Conservation (phyloP, 2,888 invertebrate genomes). For the Sinopyrophorus schimmeli region DNA sequence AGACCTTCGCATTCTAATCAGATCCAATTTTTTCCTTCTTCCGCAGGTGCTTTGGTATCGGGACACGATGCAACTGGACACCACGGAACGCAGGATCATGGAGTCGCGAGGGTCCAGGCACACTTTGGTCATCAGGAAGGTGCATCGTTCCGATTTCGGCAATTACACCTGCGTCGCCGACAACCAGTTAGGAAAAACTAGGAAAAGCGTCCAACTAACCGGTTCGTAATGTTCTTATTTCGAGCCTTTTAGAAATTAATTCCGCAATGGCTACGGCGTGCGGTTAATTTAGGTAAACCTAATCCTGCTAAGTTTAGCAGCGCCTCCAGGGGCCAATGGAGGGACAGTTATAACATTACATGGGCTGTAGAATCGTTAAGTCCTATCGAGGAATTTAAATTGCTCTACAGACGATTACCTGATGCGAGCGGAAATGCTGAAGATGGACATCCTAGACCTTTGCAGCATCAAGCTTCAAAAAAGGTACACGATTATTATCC, state of each 20-base stretch:
- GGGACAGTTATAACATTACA: constrained; percentile 67
- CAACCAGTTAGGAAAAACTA: constrained; percentile 67
- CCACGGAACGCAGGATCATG: constrained; percentile 68
- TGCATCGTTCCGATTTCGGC: constrained; percentile 69
- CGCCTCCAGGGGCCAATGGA: constrained; percentile 63
- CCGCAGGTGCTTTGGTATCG: constrained; percentile 68
- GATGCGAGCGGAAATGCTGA: constrained; percentile 50
- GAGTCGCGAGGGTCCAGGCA: constrained; percentile 68
- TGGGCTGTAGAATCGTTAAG: constrained; percentile 70
- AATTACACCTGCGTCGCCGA: constrained; percentile 73
- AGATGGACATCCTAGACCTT: constrained; percentile 54
- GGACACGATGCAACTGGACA: constrained; percentile 69
- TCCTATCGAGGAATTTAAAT: constrained; percentile 68
- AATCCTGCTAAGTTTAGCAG: constrained; percentile 68
- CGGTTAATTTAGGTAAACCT: constrained; percentile 65
- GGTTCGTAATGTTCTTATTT: constrained; percentile 53
- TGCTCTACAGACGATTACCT: constrained; percentile 66
- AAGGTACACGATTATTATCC: no score
- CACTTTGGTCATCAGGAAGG: constrained; percentile 69
- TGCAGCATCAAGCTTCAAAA: constrained; percentile 56
- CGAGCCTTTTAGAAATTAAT: neutral
- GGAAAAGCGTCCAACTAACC: constrained; percentile 67
- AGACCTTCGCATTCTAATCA: no score
- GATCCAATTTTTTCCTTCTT: neutral
- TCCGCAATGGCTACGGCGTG: no score